phyloP scores from a whole-genome alignment of 2,797 vertebrate species.

The Ispidina picta region DNA sequence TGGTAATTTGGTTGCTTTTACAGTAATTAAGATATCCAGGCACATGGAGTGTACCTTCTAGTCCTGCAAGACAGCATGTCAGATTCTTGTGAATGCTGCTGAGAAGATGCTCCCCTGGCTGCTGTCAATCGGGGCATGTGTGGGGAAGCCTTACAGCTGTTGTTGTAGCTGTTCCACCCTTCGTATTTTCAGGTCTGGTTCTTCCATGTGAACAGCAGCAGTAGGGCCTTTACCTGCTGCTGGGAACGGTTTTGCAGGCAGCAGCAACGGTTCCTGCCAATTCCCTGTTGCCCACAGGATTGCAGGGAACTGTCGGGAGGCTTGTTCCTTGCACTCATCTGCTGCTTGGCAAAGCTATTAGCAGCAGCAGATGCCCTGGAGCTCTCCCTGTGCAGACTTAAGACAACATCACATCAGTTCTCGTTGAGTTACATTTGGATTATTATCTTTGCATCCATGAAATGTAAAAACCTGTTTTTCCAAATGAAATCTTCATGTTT shows the following conservation, averaged over 20 bases:
- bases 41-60: neutral
- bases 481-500: neutral
- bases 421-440: neutral
- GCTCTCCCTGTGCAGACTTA: neutral
- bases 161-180: neutral
- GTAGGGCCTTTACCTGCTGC: neutral
- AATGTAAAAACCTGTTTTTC: neutral
- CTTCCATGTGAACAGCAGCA: neutral
- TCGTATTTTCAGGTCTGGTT: neutral
- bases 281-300: neutral
- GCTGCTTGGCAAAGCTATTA: constrained; percentile 12
- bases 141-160: neutral
- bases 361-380: constrained; percentile 18
- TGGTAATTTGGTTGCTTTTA: neutral
- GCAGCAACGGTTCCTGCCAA: neutral
- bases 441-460: neutral
- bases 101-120: neutral
- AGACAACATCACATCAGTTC: neutral
- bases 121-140: neutral
- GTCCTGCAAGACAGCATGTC: neutral
- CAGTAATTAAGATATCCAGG: neutral
- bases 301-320: neutral
- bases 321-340: neutral
- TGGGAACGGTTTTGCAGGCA: neutral
- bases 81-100: neutral